Percentiles rank a stretch among this genome's conserved stretches.
phyloP scores from a whole-genome alignment of 2,113 vertebrate genomes.

The Symphodus melops region DNA sequence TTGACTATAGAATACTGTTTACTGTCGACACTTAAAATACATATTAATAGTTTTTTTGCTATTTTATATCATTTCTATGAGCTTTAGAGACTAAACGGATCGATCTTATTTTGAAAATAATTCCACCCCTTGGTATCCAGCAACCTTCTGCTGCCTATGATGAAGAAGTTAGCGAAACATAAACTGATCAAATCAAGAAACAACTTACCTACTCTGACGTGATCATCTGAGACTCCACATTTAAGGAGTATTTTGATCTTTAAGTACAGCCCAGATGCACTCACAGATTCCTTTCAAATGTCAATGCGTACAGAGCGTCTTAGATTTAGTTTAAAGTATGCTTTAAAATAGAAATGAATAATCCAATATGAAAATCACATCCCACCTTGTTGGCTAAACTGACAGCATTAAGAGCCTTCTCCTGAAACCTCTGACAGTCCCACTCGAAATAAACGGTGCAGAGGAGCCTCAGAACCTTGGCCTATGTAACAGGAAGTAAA shows the following conservation, averaged over 20 bases:
- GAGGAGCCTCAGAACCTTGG: constrained; percentile 89
- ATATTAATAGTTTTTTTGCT: no score
- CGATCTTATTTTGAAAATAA: not conserved
- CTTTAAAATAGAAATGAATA: constrained; percentile 3
- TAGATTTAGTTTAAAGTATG: not conserved
- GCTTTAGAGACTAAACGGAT: not conserved
- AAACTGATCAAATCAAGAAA: constrained; percentile 17
- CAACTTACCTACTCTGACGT: constrained; percentile 85
- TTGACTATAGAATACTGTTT: no score
- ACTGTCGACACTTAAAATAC: no score
- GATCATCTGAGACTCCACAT: constrained; percentile 80
- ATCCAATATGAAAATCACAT: constrained; percentile 13
- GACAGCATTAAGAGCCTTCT: constrained; percentile 87
- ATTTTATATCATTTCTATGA: not conserved
- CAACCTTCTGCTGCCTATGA: constrained; percentile 1
- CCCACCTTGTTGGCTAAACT: constrained; percentile 91
- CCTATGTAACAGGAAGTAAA: constrained; percentile 75
- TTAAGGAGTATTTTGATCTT: constrained; percentile 90
- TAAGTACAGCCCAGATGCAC: constrained; percentile 87
- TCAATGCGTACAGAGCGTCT: constrained; percentile 1
- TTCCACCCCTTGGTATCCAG: constrained; percentile 3
- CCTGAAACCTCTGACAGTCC: constrained; percentile 83
- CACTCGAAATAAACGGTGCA: constrained; percentile 90
- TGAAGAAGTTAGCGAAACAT: constrained; percentile 34
- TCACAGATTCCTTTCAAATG: constrained; percentile 83